These are phyloP conservation scores for Melolontha melolontha DNA, from an alignment of 2,888 invertebrate species.

Conservation along the genomic window DNA sequence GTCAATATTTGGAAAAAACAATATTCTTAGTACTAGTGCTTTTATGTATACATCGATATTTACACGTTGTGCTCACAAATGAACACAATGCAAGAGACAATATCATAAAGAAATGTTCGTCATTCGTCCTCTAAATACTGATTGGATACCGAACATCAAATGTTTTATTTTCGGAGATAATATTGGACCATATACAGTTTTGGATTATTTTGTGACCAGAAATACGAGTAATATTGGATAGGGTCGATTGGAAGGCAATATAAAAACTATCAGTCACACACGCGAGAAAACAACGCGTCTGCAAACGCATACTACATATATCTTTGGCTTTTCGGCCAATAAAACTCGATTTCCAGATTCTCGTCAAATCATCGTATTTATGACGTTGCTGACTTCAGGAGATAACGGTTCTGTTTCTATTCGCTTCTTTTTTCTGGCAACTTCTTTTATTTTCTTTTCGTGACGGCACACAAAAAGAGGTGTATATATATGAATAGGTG, in stretches of 20 bases:
- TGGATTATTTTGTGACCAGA: conserved; percentile 4
- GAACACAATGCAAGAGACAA: conserved; percentile 50
- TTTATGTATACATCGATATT: conserved; percentile 15
- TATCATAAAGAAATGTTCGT: conserved; percentile 57
- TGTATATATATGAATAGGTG: too few species aligned
- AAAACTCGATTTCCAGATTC: conserved; percentile 69
- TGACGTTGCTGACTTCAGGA: conserved; percentile 58
- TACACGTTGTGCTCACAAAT: conserved; percentile 4
- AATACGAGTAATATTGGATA: conserved; percentile 27
- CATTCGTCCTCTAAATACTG: conserved; percentile 63
- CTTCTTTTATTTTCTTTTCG: conserved; percentile 1
- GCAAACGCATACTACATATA: conserved; percentile 62
- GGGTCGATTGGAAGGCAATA: conserved; percentile 54
- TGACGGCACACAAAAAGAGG: background rate
- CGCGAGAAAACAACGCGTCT: conserved; percentile 57
- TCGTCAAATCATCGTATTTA: conserved; percentile 62
- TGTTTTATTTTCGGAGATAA: conserved; percentile 60
- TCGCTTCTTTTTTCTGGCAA: conserved; percentile 1
- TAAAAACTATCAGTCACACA: conserved; percentile 62
- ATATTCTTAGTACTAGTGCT: background rate
- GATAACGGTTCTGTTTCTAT: conserved; percentile 63
- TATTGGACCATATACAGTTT: conserved; percentile 18
- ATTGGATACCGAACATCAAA: conserved; percentile 64
- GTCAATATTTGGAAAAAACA: background rate
- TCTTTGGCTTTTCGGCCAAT: conserved; percentile 73